These are phyloP conservation scores for Ctenopoma kingsleyae DNA, from an alignment of 2,797 vertebrate species.

Conservation along the genomic window DNA sequence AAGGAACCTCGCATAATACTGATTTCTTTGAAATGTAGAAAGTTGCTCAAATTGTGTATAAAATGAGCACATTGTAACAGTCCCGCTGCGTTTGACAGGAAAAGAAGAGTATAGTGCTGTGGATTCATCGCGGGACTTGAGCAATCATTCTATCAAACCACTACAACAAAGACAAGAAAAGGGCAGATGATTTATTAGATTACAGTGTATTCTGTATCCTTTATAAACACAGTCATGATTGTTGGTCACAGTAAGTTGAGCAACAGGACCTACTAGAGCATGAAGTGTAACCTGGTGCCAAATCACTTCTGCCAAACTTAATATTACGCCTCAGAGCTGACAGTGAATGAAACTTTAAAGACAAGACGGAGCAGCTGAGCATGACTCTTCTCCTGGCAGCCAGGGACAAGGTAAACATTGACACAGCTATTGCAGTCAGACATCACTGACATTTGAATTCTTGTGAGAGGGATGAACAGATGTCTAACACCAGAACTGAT, in stretches of 20 bases:
- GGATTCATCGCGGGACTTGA: constrained; percentile 39
- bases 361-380: constrained; percentile 58
- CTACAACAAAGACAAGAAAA: constrained; percentile 15
- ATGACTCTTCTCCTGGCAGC: constrained; percentile 66
- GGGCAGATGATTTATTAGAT: constrained; percentile 20
- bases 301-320: constrained; percentile 52
- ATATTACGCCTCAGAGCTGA: constrained; percentile 51
- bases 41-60: constrained; percentile 52
- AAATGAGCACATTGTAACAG: constrained; percentile 45
- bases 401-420: constrained; percentile 53
- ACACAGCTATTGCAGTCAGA: constrained; percentile 49
- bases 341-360: constrained; percentile 57
- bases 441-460: constrained; percentile 45
- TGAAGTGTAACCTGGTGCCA: constrained; percentile 52
- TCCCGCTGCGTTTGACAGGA: constrained; percentile 28
- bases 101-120: constrained; percentile 18
- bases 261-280: constrained; percentile 24
- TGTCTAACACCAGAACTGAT: too few species aligned
- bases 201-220: constrained; percentile 7
- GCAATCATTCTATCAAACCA: constrained; percentile 40
- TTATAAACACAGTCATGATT: constrained; percentile 13
- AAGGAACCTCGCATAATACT: too few species aligned
- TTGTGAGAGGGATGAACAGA: constrained; percentile 21
- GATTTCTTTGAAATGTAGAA: constrained; percentile 52
- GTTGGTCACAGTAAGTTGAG: constrained; percentile 8